These are phyloP conservation scores for Diarsia mendica DNA, from an alignment of 2,888 invertebrate species.

Conservation along the genomic window DNA sequence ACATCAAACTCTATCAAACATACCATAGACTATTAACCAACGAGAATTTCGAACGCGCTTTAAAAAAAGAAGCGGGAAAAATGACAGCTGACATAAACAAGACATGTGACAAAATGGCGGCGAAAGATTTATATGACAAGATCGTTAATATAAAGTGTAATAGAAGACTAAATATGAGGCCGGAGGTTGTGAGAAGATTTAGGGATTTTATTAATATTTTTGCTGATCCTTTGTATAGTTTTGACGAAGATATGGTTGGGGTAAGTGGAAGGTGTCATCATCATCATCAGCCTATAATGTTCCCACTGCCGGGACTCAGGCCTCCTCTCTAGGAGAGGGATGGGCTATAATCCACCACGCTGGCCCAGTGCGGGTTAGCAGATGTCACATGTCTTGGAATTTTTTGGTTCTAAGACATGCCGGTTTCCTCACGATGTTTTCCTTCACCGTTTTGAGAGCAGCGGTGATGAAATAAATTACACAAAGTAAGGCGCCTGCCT, in stretches of 20 bases:
- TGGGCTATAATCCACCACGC: no score
- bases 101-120: conserved; percentile 24
- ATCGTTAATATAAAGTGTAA: conserved; percentile 21
- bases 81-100: conserved; percentile 34
- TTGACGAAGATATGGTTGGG: conserved; percentile 74
- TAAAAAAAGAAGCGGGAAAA: conserved; percentile 47
- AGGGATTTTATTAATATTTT: conserved; percentile 74
- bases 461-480: no score
- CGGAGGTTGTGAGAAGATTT: conserved; percentile 68
- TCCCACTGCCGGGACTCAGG: no score
- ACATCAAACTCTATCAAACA: conserved; percentile 40
- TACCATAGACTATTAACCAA: conserved; percentile 61
- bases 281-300: no score
- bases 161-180: conserved; percentile 56
- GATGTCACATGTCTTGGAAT: no score
- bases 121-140: not conserved
- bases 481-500: no score
- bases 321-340: no score
- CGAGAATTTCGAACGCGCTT: conserved; percentile 41
- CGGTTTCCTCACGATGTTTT: no score
- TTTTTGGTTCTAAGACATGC: no score
- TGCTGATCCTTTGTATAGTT: conserved; percentile 64
- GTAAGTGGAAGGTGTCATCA: conserved; percentile 59
- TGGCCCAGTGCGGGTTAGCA: no score
- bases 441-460: no score